These are phyloP conservation scores for Macrophya annulata DNA, from an alignment of 2,888 invertebrate genomes.

Conservation along the genomic window DNA sequence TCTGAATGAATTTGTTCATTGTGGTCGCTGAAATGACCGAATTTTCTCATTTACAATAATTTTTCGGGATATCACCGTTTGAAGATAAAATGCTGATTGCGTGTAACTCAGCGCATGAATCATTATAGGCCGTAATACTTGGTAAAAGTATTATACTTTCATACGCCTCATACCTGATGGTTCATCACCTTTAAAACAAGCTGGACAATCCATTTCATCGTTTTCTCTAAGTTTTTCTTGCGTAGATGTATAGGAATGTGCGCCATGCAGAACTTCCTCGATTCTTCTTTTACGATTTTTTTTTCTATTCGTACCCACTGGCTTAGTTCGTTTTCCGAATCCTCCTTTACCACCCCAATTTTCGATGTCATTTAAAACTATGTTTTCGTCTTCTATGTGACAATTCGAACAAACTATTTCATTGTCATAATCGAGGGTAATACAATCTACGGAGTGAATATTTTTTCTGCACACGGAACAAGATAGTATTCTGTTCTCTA, in stretches of 20 bases:
- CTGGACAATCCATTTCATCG: conserved; percentile 3
- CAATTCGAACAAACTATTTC: conserved; percentile 29
- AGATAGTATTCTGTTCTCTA: conserved; percentile 25
- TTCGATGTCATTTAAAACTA: conserved; percentile 12
- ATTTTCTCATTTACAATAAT: too few species aligned
- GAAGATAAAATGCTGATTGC: too few species aligned
- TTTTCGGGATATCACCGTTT: too few species aligned
- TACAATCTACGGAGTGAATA: conserved; percentile 22
- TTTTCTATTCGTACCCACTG: conserved; percentile 14
- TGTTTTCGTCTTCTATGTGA: conserved; percentile 18
- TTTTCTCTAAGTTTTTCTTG: background rate
- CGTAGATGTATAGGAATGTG: background rate
- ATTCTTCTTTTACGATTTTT: conserved; percentile 11
- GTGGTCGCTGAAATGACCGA: too few species aligned
- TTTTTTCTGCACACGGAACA: conserved; percentile 15
- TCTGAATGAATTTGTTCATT: too few species aligned
- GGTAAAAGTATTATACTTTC: too few species aligned
- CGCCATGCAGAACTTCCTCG: background rate
- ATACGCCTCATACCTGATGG: conserved; percentile 6
- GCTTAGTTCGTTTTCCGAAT: conserved; percentile 8
- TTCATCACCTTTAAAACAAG: conserved; percentile 10
- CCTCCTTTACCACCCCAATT: conserved; percentile 33
- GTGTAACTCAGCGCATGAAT: too few species aligned
- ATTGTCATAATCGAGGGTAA: background rate
- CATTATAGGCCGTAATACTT: too few species aligned